Conservation (phyloP, 2,888 invertebrate genomes). For the Cartodere bifasciata region DNA sequence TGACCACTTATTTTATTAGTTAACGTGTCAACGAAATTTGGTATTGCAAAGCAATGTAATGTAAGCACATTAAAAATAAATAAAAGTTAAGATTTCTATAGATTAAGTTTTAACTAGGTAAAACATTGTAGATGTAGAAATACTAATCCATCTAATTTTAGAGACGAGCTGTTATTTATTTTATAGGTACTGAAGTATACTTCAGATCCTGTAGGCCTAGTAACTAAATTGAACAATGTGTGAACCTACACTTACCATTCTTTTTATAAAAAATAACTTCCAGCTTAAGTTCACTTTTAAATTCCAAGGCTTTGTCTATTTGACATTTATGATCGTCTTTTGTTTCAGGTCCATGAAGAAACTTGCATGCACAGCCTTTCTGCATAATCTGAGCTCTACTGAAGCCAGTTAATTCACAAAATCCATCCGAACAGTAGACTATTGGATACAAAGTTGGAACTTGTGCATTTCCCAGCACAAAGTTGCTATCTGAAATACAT, state of each 20-base stretch:
- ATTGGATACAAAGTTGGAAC: slow-evolving; percentile 79
- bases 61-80: too few relatives aligned
- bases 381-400: slow-evolving; percentile 93
- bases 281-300: slow-evolving; percentile 83
- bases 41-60: too few relatives aligned
- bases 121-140: too few relatives aligned
- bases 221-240: not conserved
- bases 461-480: slow-evolving; percentile 91
- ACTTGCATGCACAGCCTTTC: slow-evolving; percentile 90
- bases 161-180: too few relatives aligned
- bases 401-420: slow-evolving; percentile 90
- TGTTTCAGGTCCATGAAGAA: slow-evolving; percentile 85
- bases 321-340: slow-evolving; percentile 75
- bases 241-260: slow-evolving; percentile 53
- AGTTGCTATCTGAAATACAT: slow-evolving; percentile 76
- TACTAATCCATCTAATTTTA: too few relatives aligned
- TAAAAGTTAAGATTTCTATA: too few relatives aligned
- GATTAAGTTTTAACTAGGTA: too few relatives aligned
- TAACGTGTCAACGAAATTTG: too few relatives aligned
- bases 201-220: too few relatives aligned
- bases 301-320: slow-evolving; percentile 81
- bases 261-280: slow-evolving; percentile 94
- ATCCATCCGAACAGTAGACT: slow-evolving; percentile 93
- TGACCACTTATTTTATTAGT: too few relatives aligned
- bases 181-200: too few relatives aligned